phyloP scores from a whole-genome alignment of 1,140 invertebrate species.

The Drosophila rhopaloa region DNA sequence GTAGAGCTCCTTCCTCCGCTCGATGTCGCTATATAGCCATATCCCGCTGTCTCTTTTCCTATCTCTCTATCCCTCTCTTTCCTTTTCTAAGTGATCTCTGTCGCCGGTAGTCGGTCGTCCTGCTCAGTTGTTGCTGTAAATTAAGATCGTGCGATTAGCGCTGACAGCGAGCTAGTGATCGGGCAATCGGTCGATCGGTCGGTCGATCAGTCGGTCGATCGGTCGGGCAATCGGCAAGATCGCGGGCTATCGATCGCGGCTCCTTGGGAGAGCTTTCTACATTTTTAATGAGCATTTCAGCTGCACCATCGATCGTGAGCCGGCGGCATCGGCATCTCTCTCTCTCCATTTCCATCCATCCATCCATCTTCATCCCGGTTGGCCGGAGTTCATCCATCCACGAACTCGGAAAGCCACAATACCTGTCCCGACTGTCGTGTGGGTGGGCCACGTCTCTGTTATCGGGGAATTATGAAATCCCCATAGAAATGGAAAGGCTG shows the following conservation, averaged over 20 bases:
- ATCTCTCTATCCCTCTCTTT: background rate
- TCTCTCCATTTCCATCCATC: background rate
- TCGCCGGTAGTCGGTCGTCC: constrained; percentile 58
- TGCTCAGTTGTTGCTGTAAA: constrained; percentile 72
- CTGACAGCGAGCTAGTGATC: constrained; percentile 56
- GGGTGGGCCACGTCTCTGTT: constrained; percentile 30
- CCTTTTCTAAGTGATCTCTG: constrained; percentile 15
- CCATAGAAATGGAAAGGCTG: background rate
- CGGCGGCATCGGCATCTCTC: constrained; percentile 33
- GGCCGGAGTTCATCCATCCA: background rate
- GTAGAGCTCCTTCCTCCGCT: constrained; percentile 13
- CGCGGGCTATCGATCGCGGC: constrained; percentile 36
- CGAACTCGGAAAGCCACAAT: constrained; percentile 9
- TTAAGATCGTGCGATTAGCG: constrained; percentile 82
- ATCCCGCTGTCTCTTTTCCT: background rate
- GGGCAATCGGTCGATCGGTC: constrained; percentile 14
- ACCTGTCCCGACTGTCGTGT: constrained; percentile 20
- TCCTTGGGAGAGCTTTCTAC: constrained; percentile 69
- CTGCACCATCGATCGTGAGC: constrained; percentile 65
- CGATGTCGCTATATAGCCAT: constrained; percentile 13
- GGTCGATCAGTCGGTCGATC: constrained; percentile 15
- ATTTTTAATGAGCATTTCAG: constrained; percentile 81
- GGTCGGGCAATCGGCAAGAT: constrained; percentile 29
- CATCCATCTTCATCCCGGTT: constrained; percentile 1
- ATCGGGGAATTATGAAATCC: background rate